Conservation (phyloP, 2,888 invertebrate species). For the Hemicrepidius hirtus region DNA sequence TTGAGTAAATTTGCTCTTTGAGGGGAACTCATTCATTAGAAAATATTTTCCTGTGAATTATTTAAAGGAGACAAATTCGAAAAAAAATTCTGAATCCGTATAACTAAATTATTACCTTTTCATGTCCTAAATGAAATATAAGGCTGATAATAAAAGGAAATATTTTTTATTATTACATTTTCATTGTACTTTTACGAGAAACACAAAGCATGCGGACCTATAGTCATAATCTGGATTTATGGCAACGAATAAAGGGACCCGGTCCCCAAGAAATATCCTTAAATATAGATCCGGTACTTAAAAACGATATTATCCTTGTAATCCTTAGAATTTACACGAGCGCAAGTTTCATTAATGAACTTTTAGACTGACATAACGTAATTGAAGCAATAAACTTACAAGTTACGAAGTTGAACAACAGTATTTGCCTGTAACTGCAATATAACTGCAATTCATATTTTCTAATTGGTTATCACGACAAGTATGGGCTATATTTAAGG, state of each 20-base stretch:
- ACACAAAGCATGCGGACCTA: slow-evolving; percentile 2
- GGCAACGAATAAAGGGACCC: slow-evolving; percentile 9
- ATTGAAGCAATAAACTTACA: slow-evolving; percentile 24
- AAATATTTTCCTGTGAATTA: background rate
- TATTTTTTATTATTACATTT: slow-evolving; percentile 10
- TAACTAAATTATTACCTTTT: too few species aligned
- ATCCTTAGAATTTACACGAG: slow-evolving; percentile 32
- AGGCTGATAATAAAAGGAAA: slow-evolving; percentile 2
- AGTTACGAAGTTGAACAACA: slow-evolving; percentile 17
- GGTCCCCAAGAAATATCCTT: slow-evolving; percentile 16
- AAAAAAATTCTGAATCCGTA: too few species aligned
- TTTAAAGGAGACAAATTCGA: too few species aligned
- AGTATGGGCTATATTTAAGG: slow-evolving; percentile 14
- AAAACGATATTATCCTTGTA: slow-evolving; percentile 11
- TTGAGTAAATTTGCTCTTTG: background rate
- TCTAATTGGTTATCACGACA: slow-evolving; percentile 21
- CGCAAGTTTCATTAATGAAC: slow-evolving; percentile 27
- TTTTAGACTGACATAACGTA: slow-evolving; percentile 8
- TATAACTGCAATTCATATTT: slow-evolving; percentile 32
- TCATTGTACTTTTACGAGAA: slow-evolving; percentile 16
- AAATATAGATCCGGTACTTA: slow-evolving; percentile 14
- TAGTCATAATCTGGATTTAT: slow-evolving; percentile 14
- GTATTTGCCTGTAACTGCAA: slow-evolving; percentile 26
- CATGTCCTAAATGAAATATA: too few species aligned
- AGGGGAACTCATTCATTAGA: background rate